Percentiles rank a stretch among this genome's conserved stretches.
Conservation (phyloP, 2,888 invertebrate species). For the Erynnis tages region DNA sequence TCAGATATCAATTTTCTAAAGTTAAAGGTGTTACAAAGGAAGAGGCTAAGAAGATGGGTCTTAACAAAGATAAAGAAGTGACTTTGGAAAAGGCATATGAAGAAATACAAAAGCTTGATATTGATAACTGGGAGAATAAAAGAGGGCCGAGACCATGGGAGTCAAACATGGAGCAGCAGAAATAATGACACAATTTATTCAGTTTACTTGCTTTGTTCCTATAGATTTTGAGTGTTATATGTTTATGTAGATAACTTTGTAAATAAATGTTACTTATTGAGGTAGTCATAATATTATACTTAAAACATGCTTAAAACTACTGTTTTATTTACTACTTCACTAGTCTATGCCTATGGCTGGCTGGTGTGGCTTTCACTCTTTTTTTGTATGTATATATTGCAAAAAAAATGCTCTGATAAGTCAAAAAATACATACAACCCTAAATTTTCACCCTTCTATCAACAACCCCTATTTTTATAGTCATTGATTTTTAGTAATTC, state of each 20-base stretch:
- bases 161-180: conserved; percentile 51
- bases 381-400: no score
- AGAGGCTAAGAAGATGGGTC: conserved; percentile 85
- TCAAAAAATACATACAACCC: no score
- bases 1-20: conserved; percentile 82
- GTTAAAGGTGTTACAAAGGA: conserved; percentile 82
- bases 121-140: conserved; percentile 92
- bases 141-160: conserved; percentile 95
- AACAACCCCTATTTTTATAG: no score
- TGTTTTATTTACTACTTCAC: no score
- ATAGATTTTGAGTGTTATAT: background rate
- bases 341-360: no score
- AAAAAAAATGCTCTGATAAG: no score
- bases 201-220: background rate
- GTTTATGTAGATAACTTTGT: background rate
- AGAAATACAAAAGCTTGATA: conserved; percentile 86
- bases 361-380: no score
- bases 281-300: no score
- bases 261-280: no score
- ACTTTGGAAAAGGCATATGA: conserved; percentile 89
- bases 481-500: no score
- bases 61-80: conserved; percentile 85
- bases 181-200: conserved; percentile 35
- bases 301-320: no score
- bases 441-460: no score